Base-by-base conservation (phyloP, 2,113 vertebrate species). In the Aspiorhynchus laticeps region DNA sequence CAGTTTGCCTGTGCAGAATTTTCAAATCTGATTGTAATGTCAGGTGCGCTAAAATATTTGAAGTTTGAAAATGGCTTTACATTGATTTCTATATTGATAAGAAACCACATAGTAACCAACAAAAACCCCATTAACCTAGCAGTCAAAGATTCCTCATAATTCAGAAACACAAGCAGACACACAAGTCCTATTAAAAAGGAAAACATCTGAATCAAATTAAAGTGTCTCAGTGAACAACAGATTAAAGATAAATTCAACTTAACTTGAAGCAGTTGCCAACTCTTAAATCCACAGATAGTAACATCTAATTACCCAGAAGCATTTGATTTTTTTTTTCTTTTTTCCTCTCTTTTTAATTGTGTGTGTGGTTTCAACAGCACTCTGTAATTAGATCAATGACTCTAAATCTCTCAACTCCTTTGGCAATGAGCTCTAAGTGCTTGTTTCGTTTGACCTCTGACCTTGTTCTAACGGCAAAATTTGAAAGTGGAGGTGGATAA, bases 371-470 rank as follows among this genome's bases (percentile, higher is more conserved):
- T 73, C 56, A 19, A 43, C 63, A 7, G 48, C 5, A 7, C 46
- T 78, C 19, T 59, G 43, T 76, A 86, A 84, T 85, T 87, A 84
- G 36, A 75, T 59, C 26, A 77, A 73, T 38, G 69, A 17, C 24
- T 75, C 41, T 28, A 80, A 71, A 51, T 85, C 65, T 5, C 53
- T 77, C 41, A 69, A 36, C 46, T 65, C 33, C 38, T 75, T 61
- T 81, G 73, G 87, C 51, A 53, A 46, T 83, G 65, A 84, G 86
- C 73, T 79, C 71, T 81, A 85, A 87, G 76, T 12, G 19, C 41
- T 71, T 77, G 48, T 75, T 80, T 84, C 24, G 2, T 28, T 8
- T 87, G 51, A 41, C 14, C 53, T 77, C 80, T 82, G 33, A 78
- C 85, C 74, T 76, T 36, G 26, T 2, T 85, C 69, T 76, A 33